Evolutionary conservation across 2,113 vertebrate genomes (phyloP).

Genomic region (Periophthalmus modestus): DNA sequence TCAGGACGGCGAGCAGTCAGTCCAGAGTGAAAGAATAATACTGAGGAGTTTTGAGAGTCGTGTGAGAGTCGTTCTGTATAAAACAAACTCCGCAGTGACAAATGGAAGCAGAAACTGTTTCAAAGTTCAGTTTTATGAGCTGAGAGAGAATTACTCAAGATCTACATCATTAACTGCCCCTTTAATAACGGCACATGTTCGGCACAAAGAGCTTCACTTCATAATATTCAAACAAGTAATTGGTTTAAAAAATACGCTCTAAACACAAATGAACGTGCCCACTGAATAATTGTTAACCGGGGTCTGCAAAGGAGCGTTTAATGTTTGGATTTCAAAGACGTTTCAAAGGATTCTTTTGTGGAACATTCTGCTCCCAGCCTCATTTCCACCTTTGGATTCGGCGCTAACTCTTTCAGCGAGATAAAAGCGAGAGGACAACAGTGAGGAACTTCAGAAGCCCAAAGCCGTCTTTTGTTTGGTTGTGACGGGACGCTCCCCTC

Average conservation of each 20-base stretch:
- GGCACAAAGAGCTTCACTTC: neutral
- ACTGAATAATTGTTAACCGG: slow-evolving; percentile 2
- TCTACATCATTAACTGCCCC: neutral
- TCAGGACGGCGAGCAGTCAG: neutral
- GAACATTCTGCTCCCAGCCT: slow-evolving; percentile 7
- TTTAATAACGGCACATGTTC: neutral
- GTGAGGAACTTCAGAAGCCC: slow-evolving; percentile 29
- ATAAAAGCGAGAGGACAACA: slow-evolving; percentile 18
- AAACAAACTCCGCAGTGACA: neutral
- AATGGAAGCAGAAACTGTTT: neutral
- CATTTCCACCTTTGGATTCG: slow-evolving; percentile 3
- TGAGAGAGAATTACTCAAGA: neutral
- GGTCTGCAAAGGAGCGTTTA: slow-evolving; percentile 8
- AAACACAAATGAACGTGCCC: neutral
- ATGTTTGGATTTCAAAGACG: slow-evolving; percentile 6
- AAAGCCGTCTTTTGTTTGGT: slow-evolving; percentile 19
- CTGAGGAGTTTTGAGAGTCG: no score
- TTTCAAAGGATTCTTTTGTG: slow-evolving; percentile 10
- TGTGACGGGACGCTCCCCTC: slow-evolving; percentile 32
- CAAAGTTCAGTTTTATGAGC: neutral
- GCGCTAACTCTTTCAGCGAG: slow-evolving; percentile 18
- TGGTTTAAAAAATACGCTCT: neutral
- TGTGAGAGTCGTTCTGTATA: neutral
- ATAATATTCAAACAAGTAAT: neutral
- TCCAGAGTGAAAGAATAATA: neutral